phyloP scores from a whole-genome alignment of 2,113 vertebrate species.

The Mandrillus leucophaeus region DNA sequence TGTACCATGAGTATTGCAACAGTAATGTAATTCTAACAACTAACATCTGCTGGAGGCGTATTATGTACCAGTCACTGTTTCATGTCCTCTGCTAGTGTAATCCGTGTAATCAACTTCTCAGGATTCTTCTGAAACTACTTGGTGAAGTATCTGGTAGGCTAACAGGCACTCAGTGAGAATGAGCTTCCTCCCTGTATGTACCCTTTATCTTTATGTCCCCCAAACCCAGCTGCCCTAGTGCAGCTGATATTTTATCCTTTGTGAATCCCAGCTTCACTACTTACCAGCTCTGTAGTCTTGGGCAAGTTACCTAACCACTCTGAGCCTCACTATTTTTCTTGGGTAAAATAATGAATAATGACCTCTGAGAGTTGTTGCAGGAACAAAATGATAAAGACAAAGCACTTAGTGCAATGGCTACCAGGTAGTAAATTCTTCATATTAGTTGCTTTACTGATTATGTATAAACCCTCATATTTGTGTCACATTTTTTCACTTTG shows the following conservation, averaged over 20 bases:
- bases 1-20: neutral
- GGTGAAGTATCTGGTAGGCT: neutral
- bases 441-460: neutral
- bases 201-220: neutral
- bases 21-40: neutral
- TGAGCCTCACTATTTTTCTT: neutral
- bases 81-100: neutral
- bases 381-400: neutral
- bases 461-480: neutral
- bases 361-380: neutral
- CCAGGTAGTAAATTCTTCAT: neutral
- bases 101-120: neutral
- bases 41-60: neutral
- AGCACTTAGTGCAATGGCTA: neutral
- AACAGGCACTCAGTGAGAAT: neutral
- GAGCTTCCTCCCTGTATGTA: neutral
- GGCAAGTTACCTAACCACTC: neutral
- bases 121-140: neutral
- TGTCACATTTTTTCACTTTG: neutral
- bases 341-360: neutral
- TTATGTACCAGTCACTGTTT: neutral
- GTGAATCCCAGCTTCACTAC: neutral
- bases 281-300: neutral
- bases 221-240: neutral
- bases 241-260: neutral